Conservation (phyloP, 2,888 invertebrate species). For the Pyrochroa serraticornis region DNA sequence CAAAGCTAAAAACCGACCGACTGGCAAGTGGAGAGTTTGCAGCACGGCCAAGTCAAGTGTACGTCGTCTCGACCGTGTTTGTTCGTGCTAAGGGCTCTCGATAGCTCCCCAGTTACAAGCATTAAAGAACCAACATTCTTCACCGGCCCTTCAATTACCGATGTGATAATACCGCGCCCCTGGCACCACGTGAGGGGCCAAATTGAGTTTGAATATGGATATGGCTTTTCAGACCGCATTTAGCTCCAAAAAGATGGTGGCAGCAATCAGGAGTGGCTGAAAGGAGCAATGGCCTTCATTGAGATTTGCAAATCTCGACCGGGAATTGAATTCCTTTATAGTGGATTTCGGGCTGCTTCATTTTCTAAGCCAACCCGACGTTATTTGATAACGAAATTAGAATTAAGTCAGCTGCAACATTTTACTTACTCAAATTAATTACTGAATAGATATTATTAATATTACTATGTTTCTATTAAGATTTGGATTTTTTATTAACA, state of each 20-base stretch:
- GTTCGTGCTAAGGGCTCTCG: constrained; percentile 43
- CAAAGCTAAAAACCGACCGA: constrained; percentile 20
- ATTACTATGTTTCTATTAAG: too few relatives aligned
- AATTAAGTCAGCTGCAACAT: too few relatives aligned
- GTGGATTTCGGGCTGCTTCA: too few relatives aligned
- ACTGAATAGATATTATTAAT: too few relatives aligned
- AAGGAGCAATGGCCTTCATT: too few relatives aligned
- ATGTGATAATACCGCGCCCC: constrained; percentile 45
- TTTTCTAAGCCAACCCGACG: too few relatives aligned
- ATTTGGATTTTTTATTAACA: too few relatives aligned
- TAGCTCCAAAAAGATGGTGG: not conserved
- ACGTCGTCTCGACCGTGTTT: constrained; percentile 42
- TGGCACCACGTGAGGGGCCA: constrained; percentile 19
- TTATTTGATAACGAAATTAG: too few relatives aligned
- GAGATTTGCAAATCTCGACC: too few relatives aligned
- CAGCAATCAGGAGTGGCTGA: too few relatives aligned
- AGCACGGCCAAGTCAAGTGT: constrained; percentile 32
- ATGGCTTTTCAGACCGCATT: constrained; percentile 35
- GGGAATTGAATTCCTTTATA: too few relatives aligned
- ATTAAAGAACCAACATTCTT: constrained; percentile 48
- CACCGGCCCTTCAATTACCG: constrained; percentile 50
- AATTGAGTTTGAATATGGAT: constrained; percentile 49
- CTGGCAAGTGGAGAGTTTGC: constrained; percentile 34
- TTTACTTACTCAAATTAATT: too few relatives aligned
- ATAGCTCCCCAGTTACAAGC: constrained; percentile 43